Base-by-base conservation (phyloP, 2,888 invertebrate genomes). In the Anthophora plumipes region DNA sequence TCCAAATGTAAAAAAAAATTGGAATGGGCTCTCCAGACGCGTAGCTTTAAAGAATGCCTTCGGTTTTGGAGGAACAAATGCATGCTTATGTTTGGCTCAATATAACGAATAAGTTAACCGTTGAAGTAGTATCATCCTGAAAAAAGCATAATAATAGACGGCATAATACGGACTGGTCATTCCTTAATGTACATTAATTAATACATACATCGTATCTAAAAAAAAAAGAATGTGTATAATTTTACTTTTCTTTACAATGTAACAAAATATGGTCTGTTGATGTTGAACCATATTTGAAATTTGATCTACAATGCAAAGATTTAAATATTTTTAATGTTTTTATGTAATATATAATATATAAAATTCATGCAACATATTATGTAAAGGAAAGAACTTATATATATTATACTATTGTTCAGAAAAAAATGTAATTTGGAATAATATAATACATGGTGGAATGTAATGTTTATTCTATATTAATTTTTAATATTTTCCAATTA, bases 51-150 rank as follows among this genome's bases (percentile, higher is more conserved):
- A 98, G 93, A 99, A 99, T 94, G 98, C 99, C 0, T 99, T 99
- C 95, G 99, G 99, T 7, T 99, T 99, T 95, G 99, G 99, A 72
- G 99, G 99, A 57, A 99, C 99, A 4, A 99, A 99, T 95, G 98
- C 98, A 37, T 96, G 97, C 75, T 94, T 98, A 54, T 97, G 98
- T 93, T 93, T 96, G 82, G 94, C 94, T 50, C 93, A 95, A 84
- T 95, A 92, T 88, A 81, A 87, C 37, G 69, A 81, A 64, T 90
- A 70, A 88, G 20, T 8, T 67, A 57, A 64, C 46, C 0, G 54
- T 68, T n/a, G 39, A 63, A 55, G 22, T 73, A 57, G 41, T 70
- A 63, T 25, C 48, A 25, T 20, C 12, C 25, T 61, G 41, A 73
- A 69, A 74, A 67, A 71, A 64, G 37, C 68, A 77, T 61, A 73